Evolutionary conservation across 2,888 invertebrate species (phyloP).

Genomic region (Cephalotes varians): DNA sequence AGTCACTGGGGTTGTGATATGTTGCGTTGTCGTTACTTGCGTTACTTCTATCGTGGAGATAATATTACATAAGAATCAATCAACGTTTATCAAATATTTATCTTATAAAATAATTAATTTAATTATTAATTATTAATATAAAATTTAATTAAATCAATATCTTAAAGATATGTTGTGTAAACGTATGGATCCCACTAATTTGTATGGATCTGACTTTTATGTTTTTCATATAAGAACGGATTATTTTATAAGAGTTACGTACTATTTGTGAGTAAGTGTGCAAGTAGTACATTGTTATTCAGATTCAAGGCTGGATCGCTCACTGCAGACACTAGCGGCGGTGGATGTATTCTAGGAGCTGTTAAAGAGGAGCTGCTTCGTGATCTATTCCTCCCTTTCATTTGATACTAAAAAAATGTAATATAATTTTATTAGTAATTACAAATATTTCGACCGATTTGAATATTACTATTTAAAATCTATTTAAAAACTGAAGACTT

Average conservation of each 20-base stretch:
- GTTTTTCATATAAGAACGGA: background rate
- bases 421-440: slow-evolving; percentile 15
- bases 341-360: slow-evolving; percentile 86
- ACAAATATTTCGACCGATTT: background rate
- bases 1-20: slow-evolving; percentile 86
- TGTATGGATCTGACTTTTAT: background rate
- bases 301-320: slow-evolving; percentile 91
- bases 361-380: slow-evolving; percentile 87
- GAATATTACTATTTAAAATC: background rate
- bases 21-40: slow-evolving; percentile 83
- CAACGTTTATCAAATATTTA: background rate
- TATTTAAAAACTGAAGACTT: background rate
- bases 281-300: slow-evolving; percentile 92
- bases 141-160: slow-evolving; percentile 17
- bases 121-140: background rate
- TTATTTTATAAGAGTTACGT: background rate
- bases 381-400: slow-evolving; percentile 86
- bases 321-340: slow-evolving; percentile 90
- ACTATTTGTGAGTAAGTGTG: slow-evolving; percentile 93
- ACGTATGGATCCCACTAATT: too few relatives aligned
- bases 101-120: background rate
- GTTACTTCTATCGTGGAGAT: slow-evolving; percentile 67
- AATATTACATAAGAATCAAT: background rate
- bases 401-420: slow-evolving; percentile 79
- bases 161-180: background rate